Evolutionary conservation across 2,113 vertebrate genomes (phyloP).

Genomic region (Procavia capensis): DNA sequence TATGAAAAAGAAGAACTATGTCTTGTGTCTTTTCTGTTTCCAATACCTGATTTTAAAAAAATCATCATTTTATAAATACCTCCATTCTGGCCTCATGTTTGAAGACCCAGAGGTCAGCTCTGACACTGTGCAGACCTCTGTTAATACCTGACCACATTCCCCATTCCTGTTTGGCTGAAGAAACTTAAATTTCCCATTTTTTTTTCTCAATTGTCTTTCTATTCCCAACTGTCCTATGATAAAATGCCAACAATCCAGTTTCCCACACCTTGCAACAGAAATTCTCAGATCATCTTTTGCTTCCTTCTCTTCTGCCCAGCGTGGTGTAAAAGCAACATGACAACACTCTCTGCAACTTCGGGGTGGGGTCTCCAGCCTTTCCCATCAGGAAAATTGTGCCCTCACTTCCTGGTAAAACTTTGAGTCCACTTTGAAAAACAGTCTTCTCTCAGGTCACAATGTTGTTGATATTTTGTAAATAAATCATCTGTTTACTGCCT

Average conservation of each 20-base stretch:
- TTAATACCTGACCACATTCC: background rate
- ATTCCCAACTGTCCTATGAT: background rate
- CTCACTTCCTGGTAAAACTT: background rate
- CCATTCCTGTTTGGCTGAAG: background rate
- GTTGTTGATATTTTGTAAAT: background rate
- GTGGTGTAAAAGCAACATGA: background rate
- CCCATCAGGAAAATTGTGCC: background rate
- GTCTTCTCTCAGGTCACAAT: background rate
- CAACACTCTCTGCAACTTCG: background rate
- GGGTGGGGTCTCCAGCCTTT: rapidly evolving
- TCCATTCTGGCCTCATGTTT: background rate
- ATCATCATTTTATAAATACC: background rate
- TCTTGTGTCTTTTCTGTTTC: background rate
- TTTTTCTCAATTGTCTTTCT: background rate
- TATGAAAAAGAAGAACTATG: no score
- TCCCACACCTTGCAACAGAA: background rate
- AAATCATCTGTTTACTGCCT: background rate
- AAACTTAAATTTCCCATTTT: background rate
- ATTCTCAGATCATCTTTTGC: background rate
- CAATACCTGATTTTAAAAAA: background rate
- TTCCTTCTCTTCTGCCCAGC: background rate
- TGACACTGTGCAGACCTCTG: background rate
- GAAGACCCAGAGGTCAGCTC: background rate
- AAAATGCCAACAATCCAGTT: background rate
- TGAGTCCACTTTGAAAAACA: background rate